These are phyloP conservation scores for Dromas ardeola DNA, from an alignment of 2,113 vertebrate genomes.

Conservation along the genomic window DNA sequence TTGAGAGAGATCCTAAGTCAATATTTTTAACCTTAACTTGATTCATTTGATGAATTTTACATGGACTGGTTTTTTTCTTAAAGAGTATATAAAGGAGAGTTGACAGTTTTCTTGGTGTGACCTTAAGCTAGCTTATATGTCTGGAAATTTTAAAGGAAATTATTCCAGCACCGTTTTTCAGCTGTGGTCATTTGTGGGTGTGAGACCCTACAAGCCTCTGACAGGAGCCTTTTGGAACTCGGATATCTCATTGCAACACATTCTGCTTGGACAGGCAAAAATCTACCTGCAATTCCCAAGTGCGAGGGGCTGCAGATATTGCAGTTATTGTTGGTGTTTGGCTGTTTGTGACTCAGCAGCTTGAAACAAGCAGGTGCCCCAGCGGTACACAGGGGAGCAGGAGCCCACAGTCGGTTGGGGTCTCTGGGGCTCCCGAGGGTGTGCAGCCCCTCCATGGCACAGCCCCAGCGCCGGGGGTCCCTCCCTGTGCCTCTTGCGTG, in stretches of 20 bases:
- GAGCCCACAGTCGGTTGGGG: accelerated
- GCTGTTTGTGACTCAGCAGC: neutral
- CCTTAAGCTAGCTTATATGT: no score
- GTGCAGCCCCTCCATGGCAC: neutral
- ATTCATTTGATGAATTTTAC: neutral
- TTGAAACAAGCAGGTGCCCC: neutral
- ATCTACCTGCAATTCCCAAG: neutral
- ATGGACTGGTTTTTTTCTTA: accelerated
- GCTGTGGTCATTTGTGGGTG: neutral
- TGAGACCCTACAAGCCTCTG: neutral
- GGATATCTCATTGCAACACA: neutral
- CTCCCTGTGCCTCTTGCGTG: neutral
- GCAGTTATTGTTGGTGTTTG: neutral
- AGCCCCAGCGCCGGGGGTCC: neutral
- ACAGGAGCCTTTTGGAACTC: neutral
- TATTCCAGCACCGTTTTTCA: neutral
- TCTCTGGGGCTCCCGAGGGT: neutral
- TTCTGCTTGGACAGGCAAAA: neutral
- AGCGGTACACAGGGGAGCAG: neutral
- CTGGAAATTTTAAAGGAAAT: neutral
- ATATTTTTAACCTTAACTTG: neutral
- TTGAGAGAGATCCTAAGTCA: neutral
- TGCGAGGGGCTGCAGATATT: neutral
- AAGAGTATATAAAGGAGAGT: neutral
- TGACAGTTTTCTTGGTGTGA: neutral